Conservation (phyloP, 2,888 invertebrate genomes). For the Lasioglossum vierecki region DNA sequence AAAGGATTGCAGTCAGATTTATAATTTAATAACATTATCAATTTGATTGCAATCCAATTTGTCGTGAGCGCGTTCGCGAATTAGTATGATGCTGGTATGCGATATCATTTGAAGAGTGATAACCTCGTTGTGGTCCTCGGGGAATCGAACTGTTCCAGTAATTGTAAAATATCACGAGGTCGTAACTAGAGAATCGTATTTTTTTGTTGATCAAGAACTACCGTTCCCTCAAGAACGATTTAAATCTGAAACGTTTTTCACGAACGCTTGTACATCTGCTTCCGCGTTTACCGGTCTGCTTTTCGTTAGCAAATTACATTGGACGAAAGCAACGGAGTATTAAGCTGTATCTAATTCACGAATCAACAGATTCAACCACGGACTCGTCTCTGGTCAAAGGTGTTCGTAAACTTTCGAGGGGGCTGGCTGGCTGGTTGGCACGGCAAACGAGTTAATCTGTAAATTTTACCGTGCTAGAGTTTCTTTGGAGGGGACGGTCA, state of each 20-base stretch:
- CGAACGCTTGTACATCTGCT: neutral
- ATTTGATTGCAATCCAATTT: neutral
- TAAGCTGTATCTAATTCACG: conserved; percentile 32
- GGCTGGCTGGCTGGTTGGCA: neutral
- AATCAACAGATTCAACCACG: conserved; percentile 33
- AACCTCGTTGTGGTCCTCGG: neutral
- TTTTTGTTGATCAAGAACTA: neutral
- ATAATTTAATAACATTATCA: neutral
- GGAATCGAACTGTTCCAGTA: neutral
- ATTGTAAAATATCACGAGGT: neutral
- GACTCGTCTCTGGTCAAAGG: conserved; percentile 37
- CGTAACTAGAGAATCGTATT: neutral
- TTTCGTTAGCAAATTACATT: conserved; percentile 15
- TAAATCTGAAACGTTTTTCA: conserved; percentile 7
- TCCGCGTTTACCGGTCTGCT: neutral
- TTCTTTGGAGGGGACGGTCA: conserved; percentile 15
- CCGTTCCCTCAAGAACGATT: neutral
- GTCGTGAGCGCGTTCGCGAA: neutral
- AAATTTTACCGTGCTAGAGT: conserved; percentile 12
- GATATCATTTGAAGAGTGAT: neutral
- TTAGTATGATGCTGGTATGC: neutral
- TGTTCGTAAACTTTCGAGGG: conserved; percentile 35
- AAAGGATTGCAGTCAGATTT: neutral
- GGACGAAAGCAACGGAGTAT: conserved; percentile 21
- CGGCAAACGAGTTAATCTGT: conserved; percentile 15